Conservation (phyloP, 1,140 invertebrate genomes). For the Leptinotarsa lineolata region DNA sequence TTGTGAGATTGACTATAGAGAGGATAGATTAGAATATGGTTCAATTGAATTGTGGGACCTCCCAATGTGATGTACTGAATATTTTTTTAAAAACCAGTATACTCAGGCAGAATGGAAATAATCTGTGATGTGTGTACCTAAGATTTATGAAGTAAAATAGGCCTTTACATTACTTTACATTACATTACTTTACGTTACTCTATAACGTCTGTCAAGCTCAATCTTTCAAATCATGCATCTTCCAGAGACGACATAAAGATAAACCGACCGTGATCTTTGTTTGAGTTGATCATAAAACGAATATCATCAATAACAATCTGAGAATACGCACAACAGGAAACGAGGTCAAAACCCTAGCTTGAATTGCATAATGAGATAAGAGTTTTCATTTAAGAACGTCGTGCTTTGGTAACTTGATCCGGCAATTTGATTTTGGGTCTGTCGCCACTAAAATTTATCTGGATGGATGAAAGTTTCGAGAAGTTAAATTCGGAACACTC, state of each 20-base stretch:
- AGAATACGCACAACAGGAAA: neutral
- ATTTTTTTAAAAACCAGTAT: too few relatives aligned
- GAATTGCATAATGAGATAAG: slow-evolving; percentile 3
- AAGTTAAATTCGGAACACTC: too few relatives aligned
- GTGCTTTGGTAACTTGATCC: neutral
- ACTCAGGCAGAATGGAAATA: too few relatives aligned
- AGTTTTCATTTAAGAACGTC: neutral
- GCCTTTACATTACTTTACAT: too few relatives aligned
- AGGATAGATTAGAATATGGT: too few relatives aligned
- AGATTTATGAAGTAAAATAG: too few relatives aligned
- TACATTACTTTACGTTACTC: too few relatives aligned
- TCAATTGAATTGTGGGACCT: too few relatives aligned
- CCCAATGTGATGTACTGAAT: too few relatives aligned
- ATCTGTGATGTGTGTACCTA: too few relatives aligned
- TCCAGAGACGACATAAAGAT: neutral
- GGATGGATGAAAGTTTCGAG: too few relatives aligned
- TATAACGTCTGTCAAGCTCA: neutral
- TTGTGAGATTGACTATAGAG: too few relatives aligned
- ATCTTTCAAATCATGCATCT: neutral
- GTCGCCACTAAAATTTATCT: neutral
- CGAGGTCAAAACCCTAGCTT: neutral
- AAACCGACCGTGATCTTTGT: neutral
- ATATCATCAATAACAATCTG: slow-evolving; percentile 3
- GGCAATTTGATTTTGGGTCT: neutral
- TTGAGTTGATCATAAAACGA: slow-evolving; percentile 1